Evolutionary conservation across 2,797 vertebrate species (phyloP).

Genomic region (Eulemur rubriventer): DNA sequence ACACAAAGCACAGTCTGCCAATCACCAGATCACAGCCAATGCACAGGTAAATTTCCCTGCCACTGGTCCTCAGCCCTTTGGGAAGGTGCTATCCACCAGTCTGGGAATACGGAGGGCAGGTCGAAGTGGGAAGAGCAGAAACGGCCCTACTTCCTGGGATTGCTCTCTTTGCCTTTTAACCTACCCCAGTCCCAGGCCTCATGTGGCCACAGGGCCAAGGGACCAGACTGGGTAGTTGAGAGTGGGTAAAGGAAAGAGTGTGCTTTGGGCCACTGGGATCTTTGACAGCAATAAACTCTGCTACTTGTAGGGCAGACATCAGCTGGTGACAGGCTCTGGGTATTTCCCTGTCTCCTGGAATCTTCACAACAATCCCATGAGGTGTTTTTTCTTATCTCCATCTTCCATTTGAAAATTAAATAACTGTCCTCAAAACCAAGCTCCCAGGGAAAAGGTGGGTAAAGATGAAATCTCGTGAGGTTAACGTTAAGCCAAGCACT

Average conservation of each 20-base stretch:
- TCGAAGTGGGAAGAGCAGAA: neutral
- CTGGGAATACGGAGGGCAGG: neutral
- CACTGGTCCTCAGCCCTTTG: neutral
- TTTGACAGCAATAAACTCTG: neutral
- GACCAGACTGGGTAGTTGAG: neutral
- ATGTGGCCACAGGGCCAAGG: neutral
- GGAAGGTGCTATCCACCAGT: neutral
- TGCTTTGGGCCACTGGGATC: neutral
- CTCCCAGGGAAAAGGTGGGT: neutral
- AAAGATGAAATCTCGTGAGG: neutral
- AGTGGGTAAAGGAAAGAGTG: neutral
- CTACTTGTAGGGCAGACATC: neutral
- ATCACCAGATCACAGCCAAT: constrained; percentile 40
- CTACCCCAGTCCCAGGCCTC: neutral
- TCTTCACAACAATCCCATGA: neutral
- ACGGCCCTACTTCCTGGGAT: neutral
- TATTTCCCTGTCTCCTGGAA: neutral
- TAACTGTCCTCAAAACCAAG: neutral
- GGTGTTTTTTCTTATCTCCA: neutral
- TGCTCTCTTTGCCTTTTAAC: neutral
- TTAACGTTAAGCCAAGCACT: neutral
- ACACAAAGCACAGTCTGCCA: neutral
- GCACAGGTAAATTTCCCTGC: neutral
- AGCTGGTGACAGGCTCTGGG: neutral
- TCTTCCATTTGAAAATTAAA: constrained; percentile 4